Evolutionary conservation across 2,113 vertebrate species (phyloP).

Genomic region (Phyllostomus discolor): DNA sequence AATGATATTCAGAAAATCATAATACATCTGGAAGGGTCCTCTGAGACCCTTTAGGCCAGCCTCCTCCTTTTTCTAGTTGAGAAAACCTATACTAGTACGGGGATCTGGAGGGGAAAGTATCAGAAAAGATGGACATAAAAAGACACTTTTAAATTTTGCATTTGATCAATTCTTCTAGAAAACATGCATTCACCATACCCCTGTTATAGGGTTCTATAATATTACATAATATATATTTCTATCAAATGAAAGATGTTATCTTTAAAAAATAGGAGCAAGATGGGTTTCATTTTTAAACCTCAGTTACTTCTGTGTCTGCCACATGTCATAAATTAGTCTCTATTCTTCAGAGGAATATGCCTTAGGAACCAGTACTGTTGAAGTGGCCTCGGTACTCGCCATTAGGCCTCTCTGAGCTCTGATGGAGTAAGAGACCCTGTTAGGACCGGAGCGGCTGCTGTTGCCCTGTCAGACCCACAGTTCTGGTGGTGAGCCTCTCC

Average conservation of each 20-base stretch:
- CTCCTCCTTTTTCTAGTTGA: neutral
- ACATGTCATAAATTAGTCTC: neutral
- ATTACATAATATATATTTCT: neutral
- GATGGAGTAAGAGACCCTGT: neutral
- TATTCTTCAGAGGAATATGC: neutral
- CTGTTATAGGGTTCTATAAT: neutral
- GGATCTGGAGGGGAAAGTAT: neutral
- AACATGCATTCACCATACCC: neutral
- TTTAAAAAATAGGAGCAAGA: neutral
- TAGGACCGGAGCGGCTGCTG: fast-evolving
- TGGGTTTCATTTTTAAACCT: neutral
- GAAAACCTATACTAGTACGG: neutral
- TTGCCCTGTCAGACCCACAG: neutral
- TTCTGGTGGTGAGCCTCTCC: neutral
- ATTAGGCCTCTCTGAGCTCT: neutral
- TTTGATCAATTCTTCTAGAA: neutral
- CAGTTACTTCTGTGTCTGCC: neutral
- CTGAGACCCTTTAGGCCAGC: neutral
- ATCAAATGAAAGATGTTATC: neutral
- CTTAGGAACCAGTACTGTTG: neutral
- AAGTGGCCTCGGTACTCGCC: neutral
- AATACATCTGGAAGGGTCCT: neutral
- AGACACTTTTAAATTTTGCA: neutral
- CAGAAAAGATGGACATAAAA: neutral
- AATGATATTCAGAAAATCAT: neutral